Evolutionary conservation across 2,888 invertebrate genomes (phyloP).

Genomic region (Aphidoletes aphidimyza): DNA sequence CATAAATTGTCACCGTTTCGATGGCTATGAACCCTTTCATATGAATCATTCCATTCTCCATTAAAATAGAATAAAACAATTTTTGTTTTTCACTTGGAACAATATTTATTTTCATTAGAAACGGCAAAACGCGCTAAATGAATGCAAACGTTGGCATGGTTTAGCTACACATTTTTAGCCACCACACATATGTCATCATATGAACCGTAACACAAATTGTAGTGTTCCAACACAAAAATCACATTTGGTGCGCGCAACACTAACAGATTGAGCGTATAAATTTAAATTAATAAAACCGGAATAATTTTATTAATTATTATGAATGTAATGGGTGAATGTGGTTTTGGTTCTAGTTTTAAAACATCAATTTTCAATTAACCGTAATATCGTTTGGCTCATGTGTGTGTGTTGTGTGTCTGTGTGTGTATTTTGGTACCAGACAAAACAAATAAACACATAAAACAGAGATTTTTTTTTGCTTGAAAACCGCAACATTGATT

Average conservation of each 20-base stretch:
- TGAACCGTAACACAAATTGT: neutral
- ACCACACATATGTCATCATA: slow-evolving; percentile 31
- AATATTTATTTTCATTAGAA: slow-evolving; percentile 53
- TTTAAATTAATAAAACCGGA: slow-evolving; percentile 52
- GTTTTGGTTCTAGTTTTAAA: neutral
- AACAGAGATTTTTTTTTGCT: neutral
- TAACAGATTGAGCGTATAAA: slow-evolving; percentile 53
- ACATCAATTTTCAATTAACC: slow-evolving; percentile 44
- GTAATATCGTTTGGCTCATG: neutral
- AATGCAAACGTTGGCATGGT: neutral
- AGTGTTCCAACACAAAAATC: neutral
- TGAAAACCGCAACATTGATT: neutral
- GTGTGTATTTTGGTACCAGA: no score
- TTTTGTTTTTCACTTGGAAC: neutral
- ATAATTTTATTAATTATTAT: slow-evolving; percentile 53
- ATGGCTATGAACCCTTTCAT: neutral
- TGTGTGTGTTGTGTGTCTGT: neutral
- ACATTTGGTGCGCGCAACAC: neutral
- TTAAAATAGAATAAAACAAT: neutral
- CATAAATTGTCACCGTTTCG: neutral
- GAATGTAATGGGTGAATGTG: slow-evolving; percentile 41
- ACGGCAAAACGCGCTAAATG: neutral
- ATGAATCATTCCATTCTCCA: neutral
- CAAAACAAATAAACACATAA: neutral
- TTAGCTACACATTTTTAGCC: neutral